phyloP scores from a whole-genome alignment of 2,888 invertebrate genomes.

The Harmothoe impar region DNA sequence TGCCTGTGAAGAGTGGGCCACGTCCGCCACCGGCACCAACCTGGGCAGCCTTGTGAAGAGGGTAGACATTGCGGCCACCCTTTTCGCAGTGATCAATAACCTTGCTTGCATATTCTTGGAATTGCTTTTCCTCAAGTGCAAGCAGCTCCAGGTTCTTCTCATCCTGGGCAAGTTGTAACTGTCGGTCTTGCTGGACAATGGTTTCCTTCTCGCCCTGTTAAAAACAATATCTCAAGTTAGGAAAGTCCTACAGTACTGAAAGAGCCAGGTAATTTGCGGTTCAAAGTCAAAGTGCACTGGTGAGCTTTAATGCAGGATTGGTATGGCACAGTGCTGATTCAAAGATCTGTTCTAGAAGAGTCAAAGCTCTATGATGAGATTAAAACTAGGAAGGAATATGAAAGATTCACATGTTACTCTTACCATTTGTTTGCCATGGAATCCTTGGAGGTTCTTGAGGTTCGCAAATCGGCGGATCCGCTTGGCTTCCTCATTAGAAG shows the following conservation, averaged over 20 bases:
- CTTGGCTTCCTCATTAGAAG: slow-evolving; percentile 81
- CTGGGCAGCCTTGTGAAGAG: slow-evolving; percentile 80
- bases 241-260: too few species aligned
- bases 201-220: slow-evolving; percentile 70
- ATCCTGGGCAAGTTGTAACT: slow-evolving; percentile 76
- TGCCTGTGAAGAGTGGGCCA: slow-evolving; percentile 80
- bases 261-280: too few species aligned
- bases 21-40: slow-evolving; percentile 81
- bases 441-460: slow-evolving; percentile 74
- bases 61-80: slow-evolving; percentile 82
- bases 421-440: slow-evolving; percentile 79
- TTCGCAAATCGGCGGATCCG: slow-evolving; percentile 73
- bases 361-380: too few species aligned
- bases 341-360: too few species aligned
- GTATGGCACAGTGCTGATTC: too few species aligned
- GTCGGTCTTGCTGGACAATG: slow-evolving; percentile 71
- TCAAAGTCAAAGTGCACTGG: too few species aligned
- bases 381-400: too few species aligned
- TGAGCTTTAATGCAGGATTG: too few species aligned
- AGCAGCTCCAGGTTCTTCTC: slow-evolving; percentile 79
- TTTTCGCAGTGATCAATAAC: slow-evolving; percentile 82
- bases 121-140: slow-evolving; percentile 81
- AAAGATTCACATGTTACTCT: slow-evolving; percentile 65
- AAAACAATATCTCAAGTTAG: not conserved
- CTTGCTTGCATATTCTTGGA: slow-evolving; percentile 77